Evolutionary conservation across 2,888 invertebrate genomes (phyloP), one percentile per base, ranked within the genome.

Genomic region (Chrysopilus asiliformis): DNA sequence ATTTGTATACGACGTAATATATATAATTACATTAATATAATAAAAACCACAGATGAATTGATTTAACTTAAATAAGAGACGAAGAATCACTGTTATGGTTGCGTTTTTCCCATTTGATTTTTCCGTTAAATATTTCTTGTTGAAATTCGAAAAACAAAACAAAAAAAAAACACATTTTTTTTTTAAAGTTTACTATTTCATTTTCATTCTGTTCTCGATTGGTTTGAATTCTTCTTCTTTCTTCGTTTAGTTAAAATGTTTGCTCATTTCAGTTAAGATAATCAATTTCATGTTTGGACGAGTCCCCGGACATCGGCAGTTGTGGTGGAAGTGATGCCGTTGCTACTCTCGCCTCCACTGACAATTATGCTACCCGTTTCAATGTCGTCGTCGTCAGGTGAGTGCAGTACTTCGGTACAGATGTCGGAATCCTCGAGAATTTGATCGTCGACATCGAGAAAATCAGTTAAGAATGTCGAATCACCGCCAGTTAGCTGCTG

Each of bases 401-500:
- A 55, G 43, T 55, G 53, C 41, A 56, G 47, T 28, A 57, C 46
- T 41, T 49, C 52, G 32, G 48, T 50, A 41, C 53, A 51, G 19
- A 55, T 52, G 32, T 53, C 53, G 29, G 53, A 53, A 40, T 57
- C 56, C 38, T 56, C 56, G 16, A 63, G 46, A 37, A 62, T 55
- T 46, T 60, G 58, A 47, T 60, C 60, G 45, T 53, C 53, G 26
- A 55, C 58, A 43, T 58, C 57, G 22, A 62, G 51, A 42, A 61
- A 56, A 50, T 59, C 59, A 35, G 53, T 57, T 32, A 62, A 49
- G 38, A 61, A 59, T 44, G 53, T 52, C 36, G 52, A 34, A 48
- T 60, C 59, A 4, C 56, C 51, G 34, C 56, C 55, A 34, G 74
- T 75, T 58, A 75, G 65, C 58, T 77, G 76, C 55, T 79, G 77